These are phyloP conservation scores for Atherinosoma microstoma DNA, from an alignment of 2,797 vertebrate genomes.

Conservation along the genomic window DNA sequence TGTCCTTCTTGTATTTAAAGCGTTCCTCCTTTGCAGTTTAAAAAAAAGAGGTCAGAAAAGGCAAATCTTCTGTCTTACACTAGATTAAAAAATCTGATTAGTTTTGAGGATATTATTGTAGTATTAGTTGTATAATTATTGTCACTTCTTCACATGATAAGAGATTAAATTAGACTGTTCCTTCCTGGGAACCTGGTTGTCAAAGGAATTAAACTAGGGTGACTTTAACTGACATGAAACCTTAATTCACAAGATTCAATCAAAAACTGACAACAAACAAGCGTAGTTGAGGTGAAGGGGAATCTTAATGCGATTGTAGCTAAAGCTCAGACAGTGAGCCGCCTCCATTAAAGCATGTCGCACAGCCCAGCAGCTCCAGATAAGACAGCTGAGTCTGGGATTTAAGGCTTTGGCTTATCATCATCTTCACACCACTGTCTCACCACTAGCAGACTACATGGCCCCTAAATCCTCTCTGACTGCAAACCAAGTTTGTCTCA, in stretches of 20 bases:
- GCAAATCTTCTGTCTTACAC: conserved; percentile 34
- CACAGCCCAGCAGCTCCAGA: conserved; percentile 84
- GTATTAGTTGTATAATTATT: conserved; percentile 44
- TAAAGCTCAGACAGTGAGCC: conserved; percentile 85
- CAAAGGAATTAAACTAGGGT: conserved; percentile 60
- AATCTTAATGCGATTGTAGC: conserved; percentile 87
- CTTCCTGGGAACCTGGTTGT: conserved; percentile 44
- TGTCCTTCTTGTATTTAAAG: conserved; percentile 16
- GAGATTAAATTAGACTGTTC: conserved; percentile 63
- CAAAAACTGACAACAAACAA: conserved; percentile 80
- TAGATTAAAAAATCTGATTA: conserved; percentile 42
- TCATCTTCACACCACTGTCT: conserved; percentile 86
- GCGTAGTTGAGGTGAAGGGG: conserved; percentile 77
- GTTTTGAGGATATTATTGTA: conserved; percentile 30
- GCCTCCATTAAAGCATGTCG: conserved; percentile 86
- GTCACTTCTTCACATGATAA: conserved; percentile 45
- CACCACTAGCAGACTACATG: conserved; percentile 77
- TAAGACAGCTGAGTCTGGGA: conserved; percentile 88
- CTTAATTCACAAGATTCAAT: conserved; percentile 79
- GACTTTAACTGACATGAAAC: conserved; percentile 67
- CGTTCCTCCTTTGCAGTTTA: conserved; percentile 26
- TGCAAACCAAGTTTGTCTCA: conserved; percentile 80
- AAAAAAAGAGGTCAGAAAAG: conserved; percentile 28
- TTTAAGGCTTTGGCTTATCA: conserved; percentile 87
- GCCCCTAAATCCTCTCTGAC: conserved; percentile 80